Evolutionary conservation across 2,797 vertebrate species (phyloP).

Genomic region (Sitta carolinensis): DNA sequence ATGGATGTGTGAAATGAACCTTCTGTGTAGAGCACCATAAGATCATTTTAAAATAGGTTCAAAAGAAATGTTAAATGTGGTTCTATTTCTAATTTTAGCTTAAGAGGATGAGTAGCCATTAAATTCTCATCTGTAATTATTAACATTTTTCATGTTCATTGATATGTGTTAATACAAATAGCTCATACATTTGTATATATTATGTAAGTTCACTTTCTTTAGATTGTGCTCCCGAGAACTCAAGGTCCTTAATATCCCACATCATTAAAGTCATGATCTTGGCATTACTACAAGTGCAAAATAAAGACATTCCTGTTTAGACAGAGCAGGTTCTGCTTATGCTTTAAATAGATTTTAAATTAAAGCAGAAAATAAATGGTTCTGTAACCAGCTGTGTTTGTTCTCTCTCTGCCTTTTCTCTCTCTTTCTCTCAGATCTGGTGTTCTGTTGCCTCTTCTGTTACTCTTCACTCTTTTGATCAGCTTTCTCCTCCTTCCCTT

Average conservation of each 20-base stretch:
- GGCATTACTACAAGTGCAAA: background rate
- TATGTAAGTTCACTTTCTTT: background rate
- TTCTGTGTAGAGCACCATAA: background rate
- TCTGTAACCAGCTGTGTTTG: conserved; percentile 21
- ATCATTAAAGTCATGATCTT: background rate
- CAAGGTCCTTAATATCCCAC: background rate
- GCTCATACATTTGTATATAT: background rate
- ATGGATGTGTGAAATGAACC: conserved; percentile 10
- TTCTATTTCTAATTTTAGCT: conserved; percentile 8
- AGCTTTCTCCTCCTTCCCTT: conserved; percentile 18
- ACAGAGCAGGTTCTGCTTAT: conserved; percentile 15
- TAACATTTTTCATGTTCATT: background rate
- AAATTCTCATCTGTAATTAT: background rate
- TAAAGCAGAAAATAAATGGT: conserved; percentile 7
- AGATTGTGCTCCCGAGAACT: background rate
- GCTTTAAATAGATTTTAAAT: conserved; percentile 23
- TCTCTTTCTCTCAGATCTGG: conserved; percentile 5
- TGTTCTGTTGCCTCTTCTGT: conserved; percentile 8
- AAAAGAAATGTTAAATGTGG: background rate
- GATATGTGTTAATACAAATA: background rate
- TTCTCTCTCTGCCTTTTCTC: background rate
- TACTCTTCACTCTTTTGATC: conserved; percentile 51
- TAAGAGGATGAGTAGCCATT: background rate
- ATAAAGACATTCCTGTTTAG: conserved; percentile 31
- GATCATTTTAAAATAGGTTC: background rate